These are phyloP conservation scores for Dissostichus mawsoni DNA, from an alignment of 2,113 vertebrate species.

Conservation along the genomic window DNA sequence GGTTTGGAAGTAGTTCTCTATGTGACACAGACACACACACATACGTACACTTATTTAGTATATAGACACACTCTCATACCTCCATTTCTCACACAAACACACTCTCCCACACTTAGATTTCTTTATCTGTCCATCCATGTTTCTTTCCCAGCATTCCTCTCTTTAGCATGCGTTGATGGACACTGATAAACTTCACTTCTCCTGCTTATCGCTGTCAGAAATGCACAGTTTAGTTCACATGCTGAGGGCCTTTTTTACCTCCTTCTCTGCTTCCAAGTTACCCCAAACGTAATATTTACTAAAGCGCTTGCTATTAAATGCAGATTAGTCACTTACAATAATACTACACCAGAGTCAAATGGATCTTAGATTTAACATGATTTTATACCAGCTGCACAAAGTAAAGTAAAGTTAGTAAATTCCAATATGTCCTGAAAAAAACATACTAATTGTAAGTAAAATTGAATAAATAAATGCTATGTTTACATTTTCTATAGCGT, in stretches of 20 bases:
- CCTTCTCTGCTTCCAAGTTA: background rate
- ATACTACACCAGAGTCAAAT: background rate
- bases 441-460: too few species aligned
- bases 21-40: constrained; percentile 20
- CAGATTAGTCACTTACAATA: background rate
- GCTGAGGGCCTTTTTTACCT: background rate
- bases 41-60: background rate
- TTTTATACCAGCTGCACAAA: too few species aligned
- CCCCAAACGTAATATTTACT: background rate
- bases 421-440: too few species aligned
- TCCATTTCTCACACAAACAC: background rate
- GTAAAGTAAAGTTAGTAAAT: too few species aligned
- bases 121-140: background rate
- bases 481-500: too few species aligned
- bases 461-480: too few species aligned
- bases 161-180: background rate
- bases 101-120: background rate
- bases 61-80: background rate
- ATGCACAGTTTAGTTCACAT: background rate
- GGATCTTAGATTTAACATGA: too few species aligned
- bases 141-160: background rate
- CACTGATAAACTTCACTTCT: background rate
- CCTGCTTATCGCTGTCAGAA: too few species aligned
- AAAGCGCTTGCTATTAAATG: background rate
- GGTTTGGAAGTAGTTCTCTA: constrained; percentile 27